phyloP scores from a whole-genome alignment of 2,888 invertebrate species.

The Lasius platythorax region DNA sequence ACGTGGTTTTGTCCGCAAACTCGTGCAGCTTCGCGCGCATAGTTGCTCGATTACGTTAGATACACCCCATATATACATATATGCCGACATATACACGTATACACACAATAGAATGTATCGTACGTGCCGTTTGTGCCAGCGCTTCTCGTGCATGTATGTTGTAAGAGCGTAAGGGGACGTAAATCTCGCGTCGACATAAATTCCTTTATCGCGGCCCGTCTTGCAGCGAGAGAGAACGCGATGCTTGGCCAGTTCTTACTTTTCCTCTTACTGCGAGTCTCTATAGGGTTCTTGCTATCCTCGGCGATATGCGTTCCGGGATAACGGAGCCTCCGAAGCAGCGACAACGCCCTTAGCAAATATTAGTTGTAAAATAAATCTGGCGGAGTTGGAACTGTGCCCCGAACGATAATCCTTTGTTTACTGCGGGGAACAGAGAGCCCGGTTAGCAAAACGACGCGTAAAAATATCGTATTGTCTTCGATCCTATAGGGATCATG shows the following conservation, averaged over 20 bases:
- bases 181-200: slow-evolving; percentile 81
- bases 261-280: slow-evolving; percentile 62
- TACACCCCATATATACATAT: not conserved
- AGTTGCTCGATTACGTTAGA: slow-evolving; percentile 37
- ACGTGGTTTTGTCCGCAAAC: slow-evolving; percentile 42
- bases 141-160: slow-evolving; percentile 62
- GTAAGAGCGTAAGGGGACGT: slow-evolving; percentile 77
- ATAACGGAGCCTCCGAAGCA: slow-evolving; percentile 35
- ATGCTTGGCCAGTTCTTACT: slow-evolving; percentile 65
- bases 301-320: slow-evolving; percentile 61
- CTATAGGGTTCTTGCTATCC: slow-evolving; percentile 59
- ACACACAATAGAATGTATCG: slow-evolving; percentile 26
- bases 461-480: slow-evolving; percentile 48
- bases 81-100: not conserved
- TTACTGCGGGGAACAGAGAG: slow-evolving; percentile 39
- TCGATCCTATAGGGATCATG: slow-evolving; percentile 45
- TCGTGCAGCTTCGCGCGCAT: slow-evolving; percentile 9
- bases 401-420: slow-evolving; percentile 50
- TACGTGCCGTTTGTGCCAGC: slow-evolving; percentile 36
- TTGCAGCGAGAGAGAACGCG: slow-evolving; percentile 60
- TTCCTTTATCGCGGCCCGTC: slow-evolving; percentile 79
- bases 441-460: slow-evolving; percentile 42
- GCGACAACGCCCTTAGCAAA: slow-evolving; percentile 40
- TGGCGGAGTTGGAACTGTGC: slow-evolving; percentile 43
- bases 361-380: slow-evolving; percentile 58